Evolutionary conservation across 2,113 vertebrate genomes (phyloP), one percentile per base, ranked within the genome.

Genomic region (Gavialis gangeticus): DNA sequence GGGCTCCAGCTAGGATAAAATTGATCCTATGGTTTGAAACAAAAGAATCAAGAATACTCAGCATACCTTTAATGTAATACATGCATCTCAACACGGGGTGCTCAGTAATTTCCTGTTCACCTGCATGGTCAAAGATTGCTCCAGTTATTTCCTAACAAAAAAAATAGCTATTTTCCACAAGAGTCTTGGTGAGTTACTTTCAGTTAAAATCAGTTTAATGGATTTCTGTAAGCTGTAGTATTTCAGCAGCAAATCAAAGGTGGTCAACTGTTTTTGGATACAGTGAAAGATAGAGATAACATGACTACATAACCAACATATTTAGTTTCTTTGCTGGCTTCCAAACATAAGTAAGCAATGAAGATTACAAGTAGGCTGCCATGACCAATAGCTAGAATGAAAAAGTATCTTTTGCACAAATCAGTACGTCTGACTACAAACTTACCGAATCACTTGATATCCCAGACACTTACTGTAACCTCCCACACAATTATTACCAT

Each of bases 171-270:
- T 91, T 94, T 92, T 92, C 85, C 89, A 88, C 80, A 93, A 95
- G 91, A 93, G 93, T 87, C 71, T 93, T 18, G 1, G 75, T 75
- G 78, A 82, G 91, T 92, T 97, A 91, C 78, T 78, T 97, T 96
- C 94, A 96, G 88, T 97, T 94, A 97, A 96, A 96, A 96, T 91
- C 93, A 95, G 92, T 97, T 98, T 98, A 98, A 97, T 96, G 94
- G 76, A 97, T 96, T 96, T 85, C 56, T 81, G 83, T 95, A 96
- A 97, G 88, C 75, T 97, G 80, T 96, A 94, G 79, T 95, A 96
- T 93, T 87, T 97, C 94, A 97, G 96, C 91, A 98, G 96, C 91
- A 97, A 97, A 96, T 97, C 80, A 59, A 91, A 97, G 93, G 87
- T 96, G 87, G 91, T 96, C 89, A 82, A 92, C 93, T 96, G 94